phyloP scores from a whole-genome alignment of 2,113 vertebrate species.

The Cromileptes altivelis region DNA sequence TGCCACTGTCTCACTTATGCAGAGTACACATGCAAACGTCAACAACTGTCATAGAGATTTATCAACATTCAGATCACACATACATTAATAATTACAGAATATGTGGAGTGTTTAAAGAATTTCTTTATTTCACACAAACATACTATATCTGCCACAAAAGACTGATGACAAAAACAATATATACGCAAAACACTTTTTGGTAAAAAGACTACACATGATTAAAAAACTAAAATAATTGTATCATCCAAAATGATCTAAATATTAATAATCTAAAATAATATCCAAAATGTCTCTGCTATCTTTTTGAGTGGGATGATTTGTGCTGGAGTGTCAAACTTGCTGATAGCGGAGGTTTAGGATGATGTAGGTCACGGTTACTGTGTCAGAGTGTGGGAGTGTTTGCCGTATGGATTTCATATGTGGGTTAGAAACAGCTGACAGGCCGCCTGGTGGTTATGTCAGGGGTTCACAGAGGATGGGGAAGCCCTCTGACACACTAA shows the following conservation, averaged over 20 bases:
- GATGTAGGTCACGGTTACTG: neutral
- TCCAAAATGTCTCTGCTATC: neutral
- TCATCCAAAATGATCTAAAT: neutral
- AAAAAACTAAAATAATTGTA: neutral
- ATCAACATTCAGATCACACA: neutral
- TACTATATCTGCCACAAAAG: neutral
- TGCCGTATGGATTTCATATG: conserved; percentile 35
- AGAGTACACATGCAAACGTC: neutral
- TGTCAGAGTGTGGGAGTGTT: conserved; percentile 20
- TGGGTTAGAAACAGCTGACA: conserved; percentile 12
- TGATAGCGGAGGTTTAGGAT: neutral
- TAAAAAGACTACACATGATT: no score
- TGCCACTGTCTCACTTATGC: neutral
- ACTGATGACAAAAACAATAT: neutral
- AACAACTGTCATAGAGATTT: neutral
- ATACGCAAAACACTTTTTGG: neutral
- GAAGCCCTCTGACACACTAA: neutral
- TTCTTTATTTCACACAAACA: neutral
- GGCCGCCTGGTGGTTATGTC: conserved; percentile 11
- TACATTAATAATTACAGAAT: neutral
- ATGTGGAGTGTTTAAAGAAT: neutral
- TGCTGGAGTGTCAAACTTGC: neutral
- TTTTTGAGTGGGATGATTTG: neutral
- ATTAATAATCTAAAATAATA: neutral
- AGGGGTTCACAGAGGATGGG: neutral